Conservation (phyloP, 2,113 vertebrate genomes). For the Poeciliopsis turrubarensis region DNA sequence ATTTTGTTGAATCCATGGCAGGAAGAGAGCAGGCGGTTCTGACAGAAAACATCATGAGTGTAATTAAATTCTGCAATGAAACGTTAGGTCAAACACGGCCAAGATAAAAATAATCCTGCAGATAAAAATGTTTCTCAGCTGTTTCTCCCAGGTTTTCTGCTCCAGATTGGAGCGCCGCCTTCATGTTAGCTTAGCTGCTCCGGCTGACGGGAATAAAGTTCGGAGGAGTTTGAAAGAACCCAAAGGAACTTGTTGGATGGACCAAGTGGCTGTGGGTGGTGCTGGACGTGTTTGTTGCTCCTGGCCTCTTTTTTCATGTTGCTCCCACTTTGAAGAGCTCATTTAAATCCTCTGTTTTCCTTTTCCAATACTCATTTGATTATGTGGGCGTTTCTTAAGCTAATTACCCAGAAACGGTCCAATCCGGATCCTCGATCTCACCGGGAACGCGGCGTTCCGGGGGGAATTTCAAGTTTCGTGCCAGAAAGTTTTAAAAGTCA, state of each 20-base stretch:
- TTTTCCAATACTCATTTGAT: background rate
- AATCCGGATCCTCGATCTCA: background rate
- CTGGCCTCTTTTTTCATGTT: background rate
- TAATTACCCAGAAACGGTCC: background rate
- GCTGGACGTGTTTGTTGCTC: background rate
- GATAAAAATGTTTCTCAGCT: no score
- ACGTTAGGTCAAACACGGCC: no score
- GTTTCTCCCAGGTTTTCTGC: no score
- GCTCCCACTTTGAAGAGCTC: background rate
- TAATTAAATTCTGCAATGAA: no score
- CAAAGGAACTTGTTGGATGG: background rate
- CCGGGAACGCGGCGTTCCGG: background rate
- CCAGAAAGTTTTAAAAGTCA: slow-evolving; percentile 10
- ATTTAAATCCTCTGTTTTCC: background rate
- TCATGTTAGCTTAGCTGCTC: no score
- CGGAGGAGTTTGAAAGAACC: background rate
- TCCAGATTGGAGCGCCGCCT: no score
- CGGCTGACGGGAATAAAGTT: no score
- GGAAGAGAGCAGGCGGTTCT: no score
- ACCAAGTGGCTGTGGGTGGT: background rate
- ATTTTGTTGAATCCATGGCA: no score
- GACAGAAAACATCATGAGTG: no score
- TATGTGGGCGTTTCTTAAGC: background rate
- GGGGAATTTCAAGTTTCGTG: background rate
- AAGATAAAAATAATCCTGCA: no score